Conservation (phyloP, 30 jellyfish, hydroid and myxozoan species). For the Hydra vulgaris region DNA sequence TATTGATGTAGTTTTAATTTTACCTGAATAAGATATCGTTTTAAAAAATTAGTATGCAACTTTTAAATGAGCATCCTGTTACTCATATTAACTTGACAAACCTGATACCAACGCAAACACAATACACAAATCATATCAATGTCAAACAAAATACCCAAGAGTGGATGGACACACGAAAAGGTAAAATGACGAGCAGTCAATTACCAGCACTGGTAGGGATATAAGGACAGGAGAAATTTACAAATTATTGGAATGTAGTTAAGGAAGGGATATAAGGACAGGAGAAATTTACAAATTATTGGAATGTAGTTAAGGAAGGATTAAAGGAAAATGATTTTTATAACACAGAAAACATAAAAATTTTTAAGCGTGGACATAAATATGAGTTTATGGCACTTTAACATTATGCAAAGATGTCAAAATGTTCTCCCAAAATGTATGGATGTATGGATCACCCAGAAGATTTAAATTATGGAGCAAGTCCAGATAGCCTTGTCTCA, state of each 20-base stretch:
- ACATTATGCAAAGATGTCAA: background rate
- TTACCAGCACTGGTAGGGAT: conserved; percentile 3
- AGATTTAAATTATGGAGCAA: background rate
- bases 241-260: background rate
- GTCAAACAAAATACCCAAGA: conserved; percentile 2
- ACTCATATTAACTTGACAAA: background rate
- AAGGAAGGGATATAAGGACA: background rate
- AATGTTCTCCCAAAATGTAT: background rate
- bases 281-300: no score
- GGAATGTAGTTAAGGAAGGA: no score
- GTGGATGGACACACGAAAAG: conserved; percentile 1
- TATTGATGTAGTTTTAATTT: no score
- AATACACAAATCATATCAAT: background rate
- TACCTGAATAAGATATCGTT: background rate
- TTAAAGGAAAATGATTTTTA: no score
- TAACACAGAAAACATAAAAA: no score
- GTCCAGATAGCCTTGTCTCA: conserved; percentile 1
- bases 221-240: background rate
- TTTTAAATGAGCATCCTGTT: background rate
- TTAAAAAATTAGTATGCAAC: no score
- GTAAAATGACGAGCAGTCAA: background rate
- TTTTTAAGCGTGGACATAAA: no score
- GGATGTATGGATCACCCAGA: background rate
- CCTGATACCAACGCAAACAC: background rate
- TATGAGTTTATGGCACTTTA: no score